A percentile compares a stretch with the other conserved stretches of the same genome.
Conservation (phyloP, 2,888 invertebrate genomes). For the Orthonychiurus folsomi region DNA sequence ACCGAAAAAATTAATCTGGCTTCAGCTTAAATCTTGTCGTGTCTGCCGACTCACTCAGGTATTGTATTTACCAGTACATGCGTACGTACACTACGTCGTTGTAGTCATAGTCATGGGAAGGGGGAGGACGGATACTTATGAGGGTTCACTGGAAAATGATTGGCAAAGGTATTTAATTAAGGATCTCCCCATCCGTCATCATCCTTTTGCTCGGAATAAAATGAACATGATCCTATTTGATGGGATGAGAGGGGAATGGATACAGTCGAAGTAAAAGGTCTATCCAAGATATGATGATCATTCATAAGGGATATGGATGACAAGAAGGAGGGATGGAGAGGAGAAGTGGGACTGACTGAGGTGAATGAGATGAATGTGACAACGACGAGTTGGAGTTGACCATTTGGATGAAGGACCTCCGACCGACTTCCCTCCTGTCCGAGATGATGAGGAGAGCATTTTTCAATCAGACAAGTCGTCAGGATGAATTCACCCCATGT, state of each 20-base stretch:
- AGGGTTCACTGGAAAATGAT: no score
- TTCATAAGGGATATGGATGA: neutral
- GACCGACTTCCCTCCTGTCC: constrained; percentile 13
- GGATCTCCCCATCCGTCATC: neutral
- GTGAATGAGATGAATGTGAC: constrained; percentile 12
- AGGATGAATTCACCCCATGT: constrained; percentile 13
- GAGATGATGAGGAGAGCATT: constrained; percentile 17
- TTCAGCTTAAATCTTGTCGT: no score
- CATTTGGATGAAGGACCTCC: constrained; percentile 17
- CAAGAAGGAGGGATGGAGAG: neutral
- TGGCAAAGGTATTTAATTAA: neutral
- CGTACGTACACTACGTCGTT: no score
- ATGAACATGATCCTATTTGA: neutral
- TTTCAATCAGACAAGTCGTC: constrained; percentile 21
- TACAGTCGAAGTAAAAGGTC: neutral
- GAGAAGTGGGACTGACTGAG: neutral
- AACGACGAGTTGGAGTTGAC: constrained; percentile 20
- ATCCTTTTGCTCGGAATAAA: no score
- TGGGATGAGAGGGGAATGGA: neutral
- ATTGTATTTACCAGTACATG: no score
- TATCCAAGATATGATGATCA: neutral
- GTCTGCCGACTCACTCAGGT: no score
- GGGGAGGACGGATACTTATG: neutral
- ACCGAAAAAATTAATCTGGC: no score
- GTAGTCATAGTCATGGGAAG: no score